Conservation (phyloP, 2,113 vertebrate species). For the Oxyruncus cristatus region DNA sequence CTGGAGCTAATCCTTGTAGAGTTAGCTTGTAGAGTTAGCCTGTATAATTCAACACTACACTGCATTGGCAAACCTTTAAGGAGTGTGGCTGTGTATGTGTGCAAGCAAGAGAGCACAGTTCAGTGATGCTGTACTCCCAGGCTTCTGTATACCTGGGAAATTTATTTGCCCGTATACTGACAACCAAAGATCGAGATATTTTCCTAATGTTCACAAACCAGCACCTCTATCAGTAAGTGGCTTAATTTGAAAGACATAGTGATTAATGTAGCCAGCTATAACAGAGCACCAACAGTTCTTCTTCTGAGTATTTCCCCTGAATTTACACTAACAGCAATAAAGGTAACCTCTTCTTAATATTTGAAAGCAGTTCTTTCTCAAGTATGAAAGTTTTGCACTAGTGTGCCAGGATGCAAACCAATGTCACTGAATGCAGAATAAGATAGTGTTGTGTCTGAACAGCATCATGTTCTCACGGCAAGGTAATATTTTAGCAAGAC, state of each 20-base stretch:
- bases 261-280: background rate
- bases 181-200: background rate
- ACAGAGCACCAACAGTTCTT: background rate
- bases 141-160: background rate
- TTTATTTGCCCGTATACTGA: background rate
- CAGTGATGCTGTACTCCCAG: background rate
- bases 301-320: background rate
- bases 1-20: constrained; percentile 11
- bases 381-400: background rate
- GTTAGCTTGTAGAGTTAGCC: background rate
- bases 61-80: constrained; percentile 12
- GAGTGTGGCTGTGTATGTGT: background rate
- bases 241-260: background rate
- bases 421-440: background rate
- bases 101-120: background rate
- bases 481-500: background rate
- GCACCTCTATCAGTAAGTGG: background rate
- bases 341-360: background rate
- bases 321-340: background rate
- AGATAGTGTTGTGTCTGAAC: background rate
- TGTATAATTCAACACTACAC: constrained; percentile 32
- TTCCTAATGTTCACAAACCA: background rate
- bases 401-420: background rate
- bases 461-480: background rate
- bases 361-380: background rate